Evolutionary conservation across 2,888 invertebrate genomes (phyloP), one percentile per base, ranked within the genome.

Genomic region (Aelia acuminata): DNA sequence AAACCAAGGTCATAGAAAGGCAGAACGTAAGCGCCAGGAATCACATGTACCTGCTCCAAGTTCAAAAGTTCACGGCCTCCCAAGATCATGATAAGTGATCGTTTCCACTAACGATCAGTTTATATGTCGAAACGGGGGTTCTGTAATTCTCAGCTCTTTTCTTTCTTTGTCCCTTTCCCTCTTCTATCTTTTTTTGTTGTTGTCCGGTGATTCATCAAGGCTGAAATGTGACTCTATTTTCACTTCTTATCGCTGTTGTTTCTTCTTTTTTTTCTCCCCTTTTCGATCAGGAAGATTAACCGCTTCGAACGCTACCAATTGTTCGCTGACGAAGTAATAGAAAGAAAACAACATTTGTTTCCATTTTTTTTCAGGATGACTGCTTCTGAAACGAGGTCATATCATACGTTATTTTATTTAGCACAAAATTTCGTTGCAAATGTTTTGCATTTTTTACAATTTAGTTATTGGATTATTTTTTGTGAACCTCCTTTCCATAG

Each of bases 81-180:
- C 80, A 11, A 20, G 80, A 80, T 80, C 80, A 80, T 80, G 80
- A 80, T 80, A 80, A 80, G 11, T 43, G 80, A 80, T 80, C 80
- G 43, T 80, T 80, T 11, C 80, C 80, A 31, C 80, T 80, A 80
- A 80, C 80, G 80, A 80, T 80, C 80, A 35, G 43, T 80, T 80
- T 43, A 80, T 80, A n/a, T 80, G 80, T 80, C 80, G 80, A 80
- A 80, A 80, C 43, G 22, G 22, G 39, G 80, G n/a, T 80, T 80
- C 43, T n/a, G 43, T 80, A 47, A 80, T 80, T 75, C 26, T 22
- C 75, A 11, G 11, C 39, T 47, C 43, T 80, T 80, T 47, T 47
- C 18, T 80, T 80, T 75, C 39, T 5, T 75, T 39, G 39, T 39
- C 39, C 39, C 75, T 39, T 43, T 75, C 39, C 75, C 43, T 80